Evolutionary conservation across 2,113 vertebrate species (phyloP).

Genomic region (Atherinomorus stipes): DNA sequence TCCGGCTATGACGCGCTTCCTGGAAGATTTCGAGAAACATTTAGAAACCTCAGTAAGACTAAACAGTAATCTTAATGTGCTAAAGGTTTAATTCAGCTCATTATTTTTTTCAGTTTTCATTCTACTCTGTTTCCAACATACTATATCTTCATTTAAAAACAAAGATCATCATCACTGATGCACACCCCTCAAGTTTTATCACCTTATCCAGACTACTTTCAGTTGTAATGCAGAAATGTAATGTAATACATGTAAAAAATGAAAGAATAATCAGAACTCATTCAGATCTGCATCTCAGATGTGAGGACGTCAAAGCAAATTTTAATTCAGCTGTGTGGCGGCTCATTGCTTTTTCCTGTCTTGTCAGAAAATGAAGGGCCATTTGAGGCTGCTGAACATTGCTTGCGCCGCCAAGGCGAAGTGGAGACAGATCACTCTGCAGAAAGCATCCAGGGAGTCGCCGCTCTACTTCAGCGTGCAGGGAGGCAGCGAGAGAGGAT

Average conservation of each 20-base stretch:
- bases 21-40: constrained; percentile 95
- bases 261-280: too few relatives aligned
- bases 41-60: constrained; percentile 90
- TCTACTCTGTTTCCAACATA: not conserved
- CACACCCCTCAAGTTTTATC: too few relatives aligned
- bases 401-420: constrained; percentile 97
- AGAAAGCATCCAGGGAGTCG: constrained; percentile 91
- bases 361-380: constrained; percentile 96
- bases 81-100: not conserved
- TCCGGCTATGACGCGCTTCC: constrained; percentile 92
- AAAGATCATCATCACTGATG: not conserved
- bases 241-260: too few relatives aligned
- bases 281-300: not conserved
- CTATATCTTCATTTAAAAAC: too few relatives aligned
- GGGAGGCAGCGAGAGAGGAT: constrained; percentile 93
- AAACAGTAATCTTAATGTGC: not conserved
- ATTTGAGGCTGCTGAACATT: constrained; percentile 95
- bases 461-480: constrained; percentile 90
- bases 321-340: not conserved
- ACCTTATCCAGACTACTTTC: accelerated
- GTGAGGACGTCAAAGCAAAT: not conserved
- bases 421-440: constrained; percentile 93
- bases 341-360: constrained; percentile 9
- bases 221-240: too few relatives aligned
- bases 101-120: not conserved